Conservation (phyloP, 2,113 vertebrate genomes). For the Scophthalmus maximus region DNA sequence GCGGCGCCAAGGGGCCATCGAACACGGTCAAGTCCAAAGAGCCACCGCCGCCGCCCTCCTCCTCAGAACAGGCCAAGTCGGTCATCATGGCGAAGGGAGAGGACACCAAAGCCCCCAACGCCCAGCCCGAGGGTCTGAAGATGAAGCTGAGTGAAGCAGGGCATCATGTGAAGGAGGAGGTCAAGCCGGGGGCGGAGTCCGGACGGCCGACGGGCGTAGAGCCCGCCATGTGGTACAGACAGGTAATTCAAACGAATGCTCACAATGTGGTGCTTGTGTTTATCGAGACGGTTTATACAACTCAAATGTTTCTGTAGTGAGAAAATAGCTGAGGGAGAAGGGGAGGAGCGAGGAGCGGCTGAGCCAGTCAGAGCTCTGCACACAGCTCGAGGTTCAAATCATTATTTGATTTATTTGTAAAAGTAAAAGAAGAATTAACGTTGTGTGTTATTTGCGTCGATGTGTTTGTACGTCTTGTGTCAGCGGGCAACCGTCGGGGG, state of each 20-base stretch:
- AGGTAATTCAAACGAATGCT: constrained; percentile 82
- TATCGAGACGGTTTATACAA: too few species aligned
- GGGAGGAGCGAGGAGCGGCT: too few species aligned
- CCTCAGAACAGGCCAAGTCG: constrained; percentile 86
- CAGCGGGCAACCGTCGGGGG: too few species aligned
- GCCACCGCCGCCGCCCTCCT: constrained; percentile 57
- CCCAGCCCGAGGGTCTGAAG: constrained; percentile 89
- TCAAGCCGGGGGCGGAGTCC: constrained; percentile 85
- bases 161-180: constrained; percentile 91
- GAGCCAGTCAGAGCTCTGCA: too few species aligned
- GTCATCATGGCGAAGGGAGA: constrained; percentile 95
- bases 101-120: constrained; percentile 85
- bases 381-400: too few species aligned
- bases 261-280: neutral
- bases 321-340: too few species aligned
- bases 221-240: constrained; percentile 95
- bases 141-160: constrained; percentile 90
- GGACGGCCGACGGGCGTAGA: constrained; percentile 88
- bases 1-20: constrained; percentile 84
- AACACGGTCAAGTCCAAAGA: constrained; percentile 63
- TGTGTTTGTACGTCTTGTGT: too few species aligned
- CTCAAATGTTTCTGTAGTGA: too few species aligned
- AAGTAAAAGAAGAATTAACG: too few species aligned
- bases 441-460: too few species aligned
- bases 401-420: too few species aligned